A percentile compares a stretch with the other conserved stretches of the same genome.
Conservation (phyloP, 2,797 vertebrate genomes). For the Peromyscus attwateri region DNA sequence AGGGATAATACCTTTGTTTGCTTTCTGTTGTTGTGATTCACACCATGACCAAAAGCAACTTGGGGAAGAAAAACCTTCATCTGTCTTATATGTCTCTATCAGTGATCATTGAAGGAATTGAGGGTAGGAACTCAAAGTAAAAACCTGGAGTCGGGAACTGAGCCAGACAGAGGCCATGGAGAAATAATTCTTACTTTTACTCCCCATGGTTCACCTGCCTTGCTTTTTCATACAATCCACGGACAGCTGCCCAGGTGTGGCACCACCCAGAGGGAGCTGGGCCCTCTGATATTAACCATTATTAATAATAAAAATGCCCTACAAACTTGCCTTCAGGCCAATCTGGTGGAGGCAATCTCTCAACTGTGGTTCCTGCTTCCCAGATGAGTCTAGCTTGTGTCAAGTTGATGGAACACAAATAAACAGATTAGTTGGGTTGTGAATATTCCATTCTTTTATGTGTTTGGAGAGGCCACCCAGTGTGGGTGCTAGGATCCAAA, state of each 20-base stretch:
- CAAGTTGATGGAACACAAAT: not conserved
- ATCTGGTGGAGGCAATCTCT: not conserved
- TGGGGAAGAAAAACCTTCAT: not conserved
- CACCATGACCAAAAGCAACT: not conserved
- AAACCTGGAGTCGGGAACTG: not conserved
- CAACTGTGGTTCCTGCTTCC: not conserved
- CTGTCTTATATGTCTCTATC: not conserved
- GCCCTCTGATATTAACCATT: not conserved
- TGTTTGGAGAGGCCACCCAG: not conserved
- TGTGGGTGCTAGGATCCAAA: not conserved
- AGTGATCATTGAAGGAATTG: not conserved
- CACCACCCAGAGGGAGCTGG: not conserved
- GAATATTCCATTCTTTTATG: not conserved
- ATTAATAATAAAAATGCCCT: not conserved
- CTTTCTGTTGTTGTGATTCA: not conserved
- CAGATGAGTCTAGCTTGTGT: not conserved
- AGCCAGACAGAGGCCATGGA: not conserved
- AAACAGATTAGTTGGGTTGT: not conserved
- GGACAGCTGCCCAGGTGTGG: not conserved
- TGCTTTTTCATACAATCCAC: not conserved
- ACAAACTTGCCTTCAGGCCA: not conserved
- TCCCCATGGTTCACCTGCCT: not conserved
- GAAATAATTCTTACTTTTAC: not conserved
- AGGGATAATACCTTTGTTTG: not conserved
- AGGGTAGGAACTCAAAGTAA: not conserved